phyloP scores from a whole-genome alignment of 64 coral and sea anemone genomes.

The Pocillopora damicornis region DNA sequence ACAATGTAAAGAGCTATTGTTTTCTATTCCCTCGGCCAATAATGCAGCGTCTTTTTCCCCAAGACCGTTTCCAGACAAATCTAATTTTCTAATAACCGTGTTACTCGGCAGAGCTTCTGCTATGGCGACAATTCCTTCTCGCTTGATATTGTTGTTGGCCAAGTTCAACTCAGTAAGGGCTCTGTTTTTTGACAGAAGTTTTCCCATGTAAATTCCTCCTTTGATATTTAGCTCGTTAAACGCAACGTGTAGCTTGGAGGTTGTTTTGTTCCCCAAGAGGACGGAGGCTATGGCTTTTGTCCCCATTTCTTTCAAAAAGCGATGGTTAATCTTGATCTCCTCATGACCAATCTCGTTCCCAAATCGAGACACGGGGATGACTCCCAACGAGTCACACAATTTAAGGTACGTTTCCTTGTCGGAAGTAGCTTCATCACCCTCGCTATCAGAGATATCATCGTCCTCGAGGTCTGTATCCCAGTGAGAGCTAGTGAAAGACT shows the following conservation, averaged over 20 bases:
- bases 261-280: slow-evolving; percentile 48
- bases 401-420: slow-evolving; percentile 57
- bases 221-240: slow-evolving; percentile 59
- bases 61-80: slow-evolving; percentile 73
- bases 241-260: slow-evolving; percentile 53
- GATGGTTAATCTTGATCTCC: slow-evolving; percentile 79
- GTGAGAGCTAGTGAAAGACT: slow-evolving; percentile 66
- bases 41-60: slow-evolving; percentile 64
- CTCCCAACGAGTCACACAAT: slow-evolving; percentile 47
- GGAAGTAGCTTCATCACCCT: not conserved
- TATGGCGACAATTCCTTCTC: slow-evolving; percentile 59
- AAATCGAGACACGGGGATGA: slow-evolving; percentile 74
- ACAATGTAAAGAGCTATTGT: slow-evolving; percentile 61
- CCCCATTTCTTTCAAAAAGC: slow-evolving; percentile 61
- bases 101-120: slow-evolving; percentile 59
- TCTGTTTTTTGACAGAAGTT: slow-evolving; percentile 45
- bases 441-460: slow-evolving; percentile 3
- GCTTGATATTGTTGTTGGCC: slow-evolving; percentile 77
- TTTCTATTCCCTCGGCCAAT: slow-evolving; percentile 67
- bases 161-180: slow-evolving; percentile 73
- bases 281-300: slow-evolving; percentile 66
- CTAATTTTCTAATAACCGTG: slow-evolving; percentile 61
- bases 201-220: slow-evolving; percentile 62
- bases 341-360: slow-evolving; percentile 72
- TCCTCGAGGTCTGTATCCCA: slow-evolving; percentile 89